These are phyloP conservation scores for Calidris pugnax DNA, from an alignment of 2,113 vertebrate genomes.

Conservation along the genomic window DNA sequence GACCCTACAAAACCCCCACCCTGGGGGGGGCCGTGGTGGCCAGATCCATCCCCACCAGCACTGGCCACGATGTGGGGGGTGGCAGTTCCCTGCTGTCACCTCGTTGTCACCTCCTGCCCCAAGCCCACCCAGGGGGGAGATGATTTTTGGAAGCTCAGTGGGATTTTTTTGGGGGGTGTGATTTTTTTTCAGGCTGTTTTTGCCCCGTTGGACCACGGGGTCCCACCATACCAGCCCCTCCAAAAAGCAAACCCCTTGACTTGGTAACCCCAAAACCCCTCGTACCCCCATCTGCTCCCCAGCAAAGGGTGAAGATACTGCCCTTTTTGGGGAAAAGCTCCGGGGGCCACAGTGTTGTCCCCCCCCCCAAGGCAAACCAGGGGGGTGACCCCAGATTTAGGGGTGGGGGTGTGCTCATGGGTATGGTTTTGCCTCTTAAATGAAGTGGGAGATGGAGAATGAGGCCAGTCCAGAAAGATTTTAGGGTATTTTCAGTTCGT, in stretches of 20 bases:
- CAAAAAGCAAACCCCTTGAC: fast-evolving
- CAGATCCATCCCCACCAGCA: not conserved
- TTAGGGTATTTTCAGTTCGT: not conserved
- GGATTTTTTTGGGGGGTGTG: not conserved
- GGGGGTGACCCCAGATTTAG: not conserved
- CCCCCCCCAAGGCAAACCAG: not conserved
- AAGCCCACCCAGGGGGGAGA: not conserved
- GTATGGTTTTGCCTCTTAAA: not conserved
- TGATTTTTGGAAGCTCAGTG: not conserved
- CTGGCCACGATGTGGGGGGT: not conserved
- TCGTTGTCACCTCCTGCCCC: not conserved
- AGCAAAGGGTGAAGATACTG: not conserved
- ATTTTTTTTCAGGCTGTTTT: not conserved
- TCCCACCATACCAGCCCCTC: not conserved
- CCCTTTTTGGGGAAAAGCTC: not conserved
- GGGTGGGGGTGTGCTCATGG: no score
- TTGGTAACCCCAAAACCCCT: not conserved
- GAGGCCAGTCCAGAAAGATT: not conserved
- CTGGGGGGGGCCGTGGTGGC: not conserved
- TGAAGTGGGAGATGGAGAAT: not conserved
- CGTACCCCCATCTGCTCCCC: not conserved
- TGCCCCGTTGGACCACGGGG: not conserved
- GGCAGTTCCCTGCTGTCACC: not conserved
- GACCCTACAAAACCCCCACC: not conserved
- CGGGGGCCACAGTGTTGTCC: fast-evolving